Percentiles rank a stretch among this genome's conserved stretches.
These are phyloP conservation scores for Eledone cirrhosa DNA, from an alignment of 2,888 invertebrate species.

Conservation along the genomic window DNA sequence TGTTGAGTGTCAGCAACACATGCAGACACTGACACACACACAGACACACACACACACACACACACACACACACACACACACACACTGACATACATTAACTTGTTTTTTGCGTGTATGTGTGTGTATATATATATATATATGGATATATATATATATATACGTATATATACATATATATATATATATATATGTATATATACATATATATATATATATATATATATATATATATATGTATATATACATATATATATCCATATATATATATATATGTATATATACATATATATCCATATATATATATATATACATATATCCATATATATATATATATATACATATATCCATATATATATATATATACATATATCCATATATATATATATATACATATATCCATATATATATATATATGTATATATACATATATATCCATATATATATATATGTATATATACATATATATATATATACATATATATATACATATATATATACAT, in stretches of 20 bases:
- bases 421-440: not conserved
- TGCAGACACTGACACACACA: not conserved
- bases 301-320: not conserved
- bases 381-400: no score
- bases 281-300: not conserved
- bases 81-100: not conserved
- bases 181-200: not conserved
- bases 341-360: no score
- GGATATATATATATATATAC: not conserved
- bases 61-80: not conserved
- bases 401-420: no score
- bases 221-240: conserved; percentile 2
- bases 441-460: conserved; percentile 2
- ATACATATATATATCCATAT: not conserved
- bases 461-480: not conserved
- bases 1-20: no score
- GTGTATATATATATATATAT: not conserved
- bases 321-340: no score
- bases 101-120: not conserved
- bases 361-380: no score
- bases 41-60: not conserved
- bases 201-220: conserved; percentile 2
- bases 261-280: conserved; percentile 6
- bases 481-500: not conserved
- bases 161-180: not conserved